Percentiles rank a stretch among this genome's conserved stretches.
phyloP scores from a whole-genome alignment of 2,797 vertebrate genomes.

The Mastacembelus armatus region DNA sequence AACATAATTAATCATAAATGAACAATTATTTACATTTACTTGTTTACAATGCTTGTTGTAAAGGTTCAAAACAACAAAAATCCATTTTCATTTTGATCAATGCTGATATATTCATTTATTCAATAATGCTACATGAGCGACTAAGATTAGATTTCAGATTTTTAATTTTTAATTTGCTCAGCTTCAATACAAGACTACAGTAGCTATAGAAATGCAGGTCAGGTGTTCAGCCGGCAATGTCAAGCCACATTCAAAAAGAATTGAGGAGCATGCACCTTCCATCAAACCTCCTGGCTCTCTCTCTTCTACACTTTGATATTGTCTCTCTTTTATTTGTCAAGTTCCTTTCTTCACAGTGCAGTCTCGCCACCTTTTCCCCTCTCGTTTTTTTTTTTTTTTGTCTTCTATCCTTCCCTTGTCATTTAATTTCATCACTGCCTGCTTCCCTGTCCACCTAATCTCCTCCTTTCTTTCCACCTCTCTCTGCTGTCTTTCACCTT shows the following conservation, averaged over 20 bases:
- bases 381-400: too few relatives aligned
- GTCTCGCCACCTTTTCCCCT: slow-evolving; percentile 13
- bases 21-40: too few relatives aligned
- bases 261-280: slow-evolving; percentile 22
- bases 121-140: too few relatives aligned
- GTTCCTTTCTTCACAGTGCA: slow-evolving; percentile 1
- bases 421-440: slow-evolving; percentile 31
- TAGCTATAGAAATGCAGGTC: not conserved
- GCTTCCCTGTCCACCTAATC: slow-evolving; percentile 24
- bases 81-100: too few relatives aligned
- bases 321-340: slow-evolving; percentile 35
- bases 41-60: too few relatives aligned
- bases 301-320: slow-evolving; percentile 36
- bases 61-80: too few relatives aligned
- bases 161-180: too few relatives aligned
- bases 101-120: too few relatives aligned
- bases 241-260: not conserved
- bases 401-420: slow-evolving; percentile 11
- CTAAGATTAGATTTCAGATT: too few relatives aligned
- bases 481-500: slow-evolving; percentile 11
- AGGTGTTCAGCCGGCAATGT: not conserved
- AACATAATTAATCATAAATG: too few relatives aligned
- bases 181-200: too few relatives aligned
- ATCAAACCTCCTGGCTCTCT: slow-evolving; percentile 1
- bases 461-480: slow-evolving; percentile 23